These are phyloP conservation scores for Chamaedrilus cognettii DNA, from an alignment of 2,888 invertebrate genomes.

Conservation along the genomic window DNA sequence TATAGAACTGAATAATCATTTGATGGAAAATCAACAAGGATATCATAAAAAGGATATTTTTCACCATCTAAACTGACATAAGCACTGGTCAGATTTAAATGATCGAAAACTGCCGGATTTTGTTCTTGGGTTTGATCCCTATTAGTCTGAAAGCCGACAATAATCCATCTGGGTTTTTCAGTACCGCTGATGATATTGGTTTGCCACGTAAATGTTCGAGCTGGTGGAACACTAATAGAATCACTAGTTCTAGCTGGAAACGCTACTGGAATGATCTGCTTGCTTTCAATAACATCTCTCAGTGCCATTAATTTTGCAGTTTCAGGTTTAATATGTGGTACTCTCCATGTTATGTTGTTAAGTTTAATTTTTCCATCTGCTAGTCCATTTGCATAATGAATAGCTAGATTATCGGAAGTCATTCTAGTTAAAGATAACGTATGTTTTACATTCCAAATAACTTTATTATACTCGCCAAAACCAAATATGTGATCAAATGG, in stretches of 20 bases:
- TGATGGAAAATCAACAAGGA: neutral
- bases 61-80: neutral
- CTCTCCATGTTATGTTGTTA: neutral
- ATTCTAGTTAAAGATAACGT: neutral
- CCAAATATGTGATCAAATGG: slow-evolving; percentile 8
- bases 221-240: neutral
- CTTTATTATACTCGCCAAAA: slow-evolving; percentile 6
- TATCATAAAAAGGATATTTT: neutral
- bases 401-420: neutral
- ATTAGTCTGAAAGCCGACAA: slow-evolving; percentile 2
- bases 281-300: neutral
- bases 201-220: neutral
- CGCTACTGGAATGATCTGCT: neutral
- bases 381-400: neutral
- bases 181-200: neutral
- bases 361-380: neutral
- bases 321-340: neutral
- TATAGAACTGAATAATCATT: slow-evolving; percentile 2
- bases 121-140: slow-evolving; percentile 2
- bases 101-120: slow-evolving; percentile 3
- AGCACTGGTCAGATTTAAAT: neutral
- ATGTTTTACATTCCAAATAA: slow-evolving; percentile 4
- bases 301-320: neutral
- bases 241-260: neutral
- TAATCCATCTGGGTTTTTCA: slow-evolving; percentile 2